Conservation (phyloP, 2,888 invertebrate species). For the Monopis laevigella region DNA sequence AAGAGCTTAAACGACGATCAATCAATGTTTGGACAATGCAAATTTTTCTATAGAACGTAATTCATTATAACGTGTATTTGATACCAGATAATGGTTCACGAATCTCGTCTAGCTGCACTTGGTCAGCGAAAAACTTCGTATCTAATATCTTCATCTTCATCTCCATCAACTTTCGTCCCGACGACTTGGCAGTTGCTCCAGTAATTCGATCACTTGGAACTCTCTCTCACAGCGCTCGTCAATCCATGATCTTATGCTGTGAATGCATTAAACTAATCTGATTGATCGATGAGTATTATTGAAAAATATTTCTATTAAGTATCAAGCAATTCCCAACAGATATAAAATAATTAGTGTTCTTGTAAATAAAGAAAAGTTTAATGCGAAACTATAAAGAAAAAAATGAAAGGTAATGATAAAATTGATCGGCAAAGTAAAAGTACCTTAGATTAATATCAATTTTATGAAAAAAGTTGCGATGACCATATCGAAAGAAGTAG, state of each 20-base stretch:
- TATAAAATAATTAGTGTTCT: too few species aligned
- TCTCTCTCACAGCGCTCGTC: slow-evolving; percentile 22
- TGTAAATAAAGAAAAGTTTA: too few species aligned
- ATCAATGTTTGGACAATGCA: slow-evolving; percentile 1
- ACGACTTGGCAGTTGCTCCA: slow-evolving; percentile 16
- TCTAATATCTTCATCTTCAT: slow-evolving; percentile 15
- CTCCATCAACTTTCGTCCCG: slow-evolving; percentile 34
- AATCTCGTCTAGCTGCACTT: background rate
- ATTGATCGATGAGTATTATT: too few species aligned
- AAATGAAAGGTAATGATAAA: too few species aligned
- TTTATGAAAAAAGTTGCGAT: too few species aligned
- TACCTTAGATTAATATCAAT: too few species aligned
- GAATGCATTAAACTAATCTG: too few species aligned
- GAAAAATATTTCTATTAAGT: too few species aligned
- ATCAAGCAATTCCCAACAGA: too few species aligned
- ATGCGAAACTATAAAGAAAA: too few species aligned
- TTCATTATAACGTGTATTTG: background rate
- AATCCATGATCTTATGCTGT: slow-evolving; percentile 19
- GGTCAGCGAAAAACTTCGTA: slow-evolving; percentile 4
- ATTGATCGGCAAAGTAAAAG: too few species aligned
- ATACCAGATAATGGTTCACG: background rate
- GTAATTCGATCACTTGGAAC: slow-evolving; percentile 25
- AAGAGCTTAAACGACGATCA: slow-evolving; percentile 1
- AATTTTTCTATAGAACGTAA: background rate
- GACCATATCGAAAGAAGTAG: too few species aligned